Evolutionary conservation across 2,797 vertebrate species (phyloP), one percentile per base, ranked within the genome.

Genomic region (Peromyscus eremicus): DNA sequence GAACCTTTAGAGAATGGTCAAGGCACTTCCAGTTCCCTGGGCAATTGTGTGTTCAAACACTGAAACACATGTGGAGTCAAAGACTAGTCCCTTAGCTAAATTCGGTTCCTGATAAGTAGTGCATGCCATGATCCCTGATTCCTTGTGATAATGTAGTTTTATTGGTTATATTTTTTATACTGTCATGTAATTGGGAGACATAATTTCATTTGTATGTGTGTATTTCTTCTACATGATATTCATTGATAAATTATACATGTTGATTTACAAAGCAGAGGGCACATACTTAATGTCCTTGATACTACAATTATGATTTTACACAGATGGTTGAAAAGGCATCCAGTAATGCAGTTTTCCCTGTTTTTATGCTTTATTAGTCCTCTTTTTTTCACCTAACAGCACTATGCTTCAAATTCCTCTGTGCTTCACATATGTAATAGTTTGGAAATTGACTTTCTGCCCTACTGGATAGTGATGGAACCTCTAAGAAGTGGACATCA

Each of bases 21-120:
- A 73, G 23, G 23, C 1, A 83, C 7, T 37, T 16, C 5, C 11
- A 6, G 0, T n/a, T 21, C 2, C 1, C 13, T 57, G 19, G 71
- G 11, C 2, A 55, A 23, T 5, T 89, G 19, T 71, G 2, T 37
- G 40, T 37, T 73, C 19, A 40, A 12, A 88, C 9, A 6, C 1
- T 55, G 37, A 17, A 3, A 14, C 55, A 21, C 2, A 27, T 64
- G 19, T 27, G 5, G 11, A 13, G 46, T 13, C 13, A 25, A n/a
- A 6, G 0, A 64, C n/a, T 84, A 5, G 21, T 12, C 12, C 57
- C 5, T 57, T 27, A 85, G 2, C 3, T 37, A 68, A 21, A 13
- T 29, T 64, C 19, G 49, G 32, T 89, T 77, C 46, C 43, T 64
- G 75, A 17, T n/a, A 37, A 32, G 43, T 10, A 37, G 37, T 68